Conservation (phyloP, 2,797 vertebrate genomes). For the Acestrorhynchus altus region DNA sequence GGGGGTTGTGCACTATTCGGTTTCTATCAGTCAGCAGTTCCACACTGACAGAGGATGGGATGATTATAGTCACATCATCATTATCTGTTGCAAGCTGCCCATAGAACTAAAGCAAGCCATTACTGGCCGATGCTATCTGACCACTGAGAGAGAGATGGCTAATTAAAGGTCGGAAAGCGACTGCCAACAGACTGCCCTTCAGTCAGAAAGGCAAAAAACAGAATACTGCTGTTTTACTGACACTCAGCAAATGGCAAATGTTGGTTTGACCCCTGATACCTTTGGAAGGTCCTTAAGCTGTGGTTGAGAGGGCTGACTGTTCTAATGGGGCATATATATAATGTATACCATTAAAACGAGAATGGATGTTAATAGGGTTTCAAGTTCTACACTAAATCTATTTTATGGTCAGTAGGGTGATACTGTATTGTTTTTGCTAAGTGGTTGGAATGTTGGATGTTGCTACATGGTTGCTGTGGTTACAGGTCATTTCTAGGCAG, state of each 20-base stretch:
- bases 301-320: background rate
- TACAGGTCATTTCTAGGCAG: too few relatives aligned
- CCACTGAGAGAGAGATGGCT: slow-evolving; percentile 47
- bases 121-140: slow-evolving; percentile 52
- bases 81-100: slow-evolving; percentile 46
- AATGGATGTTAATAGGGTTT: background rate
- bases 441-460: too few relatives aligned
- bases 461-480: too few relatives aligned
- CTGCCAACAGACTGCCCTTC: slow-evolving; percentile 47
- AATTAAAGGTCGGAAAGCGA: slow-evolving; percentile 56
- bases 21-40: slow-evolving; percentile 16
- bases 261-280: background rate
- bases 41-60: slow-evolving; percentile 27
- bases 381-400: background rate
- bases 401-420: too few relatives aligned
- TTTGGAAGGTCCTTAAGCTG: slow-evolving; percentile 4
- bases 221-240: slow-evolving; percentile 36
- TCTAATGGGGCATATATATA: background rate
- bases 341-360: background rate
- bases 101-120: slow-evolving; percentile 45
- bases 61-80: slow-evolving; percentile 42
- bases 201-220: slow-evolving; percentile 27
- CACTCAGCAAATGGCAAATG: slow-evolving; percentile 8
- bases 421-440: too few relatives aligned
- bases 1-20: slow-evolving; percentile 2